These are phyloP conservation scores for Amphilophus citrinellus DNA, from an alignment of 2,113 vertebrate genomes.

Conservation along the genomic window DNA sequence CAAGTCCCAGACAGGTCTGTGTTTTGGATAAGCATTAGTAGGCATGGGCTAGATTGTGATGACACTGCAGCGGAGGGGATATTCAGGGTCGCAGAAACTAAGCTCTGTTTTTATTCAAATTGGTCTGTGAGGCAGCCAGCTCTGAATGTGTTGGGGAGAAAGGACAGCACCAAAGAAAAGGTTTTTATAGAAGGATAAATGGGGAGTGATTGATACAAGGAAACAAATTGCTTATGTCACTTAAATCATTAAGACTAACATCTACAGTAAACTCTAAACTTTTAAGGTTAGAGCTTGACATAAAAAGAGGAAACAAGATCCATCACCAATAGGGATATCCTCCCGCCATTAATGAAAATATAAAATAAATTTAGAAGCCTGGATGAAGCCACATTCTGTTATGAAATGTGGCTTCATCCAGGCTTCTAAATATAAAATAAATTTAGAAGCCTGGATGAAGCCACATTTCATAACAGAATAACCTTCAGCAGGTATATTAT, in stretches of 20 bases:
- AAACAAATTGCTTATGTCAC: not conserved
- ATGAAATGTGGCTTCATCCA: too few relatives aligned
- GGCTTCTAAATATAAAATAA: too few relatives aligned
- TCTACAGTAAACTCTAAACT: not conserved
- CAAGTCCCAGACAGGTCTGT: conserved; percentile 27
- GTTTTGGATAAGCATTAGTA: conserved; percentile 47
- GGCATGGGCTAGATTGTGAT: conserved; percentile 54
- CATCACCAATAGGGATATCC: too few relatives aligned
- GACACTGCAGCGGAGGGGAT: conserved; percentile 49
- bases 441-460: too few relatives aligned
- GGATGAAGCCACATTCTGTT: too few relatives aligned
- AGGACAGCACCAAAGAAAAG: not conserved
- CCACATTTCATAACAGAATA: too few relatives aligned
- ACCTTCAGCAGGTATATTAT: too few relatives aligned
- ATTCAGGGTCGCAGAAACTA: conserved; percentile 48
- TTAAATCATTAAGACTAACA: not conserved
- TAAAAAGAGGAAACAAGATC: not conserved
- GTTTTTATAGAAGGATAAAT: not conserved
- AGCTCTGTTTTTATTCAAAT: conserved; percentile 59
- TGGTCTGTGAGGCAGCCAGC: not conserved
- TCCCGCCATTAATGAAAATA: too few relatives aligned
- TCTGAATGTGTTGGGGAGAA: conserved; percentile 31
- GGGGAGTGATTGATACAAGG: not conserved
- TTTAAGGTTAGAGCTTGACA: not conserved
- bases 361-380: too few relatives aligned